Base-by-base conservation (phyloP, 1,140 invertebrate species). In the Micrasema minimum region DNA sequence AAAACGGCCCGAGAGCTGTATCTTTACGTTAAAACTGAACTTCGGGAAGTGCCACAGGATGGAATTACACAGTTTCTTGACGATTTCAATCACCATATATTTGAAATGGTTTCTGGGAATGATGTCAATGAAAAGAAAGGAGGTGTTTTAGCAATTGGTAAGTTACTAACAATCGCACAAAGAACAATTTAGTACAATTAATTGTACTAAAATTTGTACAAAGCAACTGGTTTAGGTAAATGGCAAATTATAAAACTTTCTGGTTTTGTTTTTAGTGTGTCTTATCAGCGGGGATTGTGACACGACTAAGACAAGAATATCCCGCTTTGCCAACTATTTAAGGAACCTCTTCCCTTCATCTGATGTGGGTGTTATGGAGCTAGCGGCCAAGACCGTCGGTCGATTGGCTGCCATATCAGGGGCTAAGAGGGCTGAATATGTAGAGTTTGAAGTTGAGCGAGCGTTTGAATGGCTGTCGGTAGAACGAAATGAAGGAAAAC, bases 71-170 rank as follows among this genome's bases (percentile, higher is more conserved):
- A 88, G 23, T 98, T 98, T 79, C 91, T 98, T 81, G 96, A 98
- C 80, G 93, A 96, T 68, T 97, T 98, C 78, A 97, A 97, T 80
- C 93, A 96, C 80, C 93, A 97, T 77, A 97, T 98, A 70, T 96
- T 95, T 82, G 93, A 96, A 80, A 96, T 98, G 95, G 94, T 98
- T 1, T 96, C 93, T 3, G 93, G 93, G 72, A 90, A 90, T 23
- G 96, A 98, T 82, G 89, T 93, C 14, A 95, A 95, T 84, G 96
- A 98, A 79, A 96, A 96, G 78, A 98, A 98, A 82, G 96, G 96
- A 50, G 96, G 95, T 53, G 96, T 98, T 70, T 82, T 98, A 20
- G 96, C 96, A 18, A 98, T 98, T 79, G 92, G 93, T 95, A 16
- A 20, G 55, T 57, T n/a, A 37, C n/a, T n/a, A n/a, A n/a, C n/a